A percentile compares a stretch with the other conserved stretches of the same genome.
Evolutionary conservation across 2,888 invertebrate genomes (phyloP).

Genomic region (Bellardia pandia): DNA sequence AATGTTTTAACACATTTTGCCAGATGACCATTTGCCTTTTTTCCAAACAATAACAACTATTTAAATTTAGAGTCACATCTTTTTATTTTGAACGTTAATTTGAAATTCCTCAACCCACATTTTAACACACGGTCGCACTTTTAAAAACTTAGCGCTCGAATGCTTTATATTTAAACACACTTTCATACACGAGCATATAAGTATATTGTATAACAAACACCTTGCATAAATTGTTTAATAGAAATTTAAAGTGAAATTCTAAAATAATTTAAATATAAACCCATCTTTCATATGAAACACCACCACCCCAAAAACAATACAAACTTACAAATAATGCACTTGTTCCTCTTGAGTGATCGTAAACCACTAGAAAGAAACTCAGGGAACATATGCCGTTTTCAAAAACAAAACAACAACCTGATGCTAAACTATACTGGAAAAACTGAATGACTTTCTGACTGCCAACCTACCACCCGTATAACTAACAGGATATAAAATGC

Average conservation of each 20-base stretch:
- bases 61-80: neutral
- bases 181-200: neutral
- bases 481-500: slow-evolving; percentile 62
- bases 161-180: slow-evolving; percentile 22
- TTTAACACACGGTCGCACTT: slow-evolving; percentile 13
- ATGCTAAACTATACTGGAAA: slow-evolving; percentile 53
- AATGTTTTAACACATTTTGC: neutral
- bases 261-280: slow-evolving; percentile 61
- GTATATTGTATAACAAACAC: slow-evolving; percentile 53
- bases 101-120: slow-evolving; percentile 37
- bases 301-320: slow-evolving; percentile 48
- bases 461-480: slow-evolving; percentile 54
- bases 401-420: slow-evolving; percentile 39
- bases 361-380: slow-evolving; percentile 52
- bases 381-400: slow-evolving; percentile 51
- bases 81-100: slow-evolving; percentile 15
- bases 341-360: slow-evolving; percentile 71
- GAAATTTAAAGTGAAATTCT: slow-evolving; percentile 34
- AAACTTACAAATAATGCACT: slow-evolving; percentile 52
- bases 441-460: slow-evolving; percentile 29
- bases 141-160: slow-evolving; percentile 52
- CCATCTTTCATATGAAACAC: slow-evolving; percentile 51
- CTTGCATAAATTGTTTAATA: slow-evolving; percentile 62
- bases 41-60: neutral
- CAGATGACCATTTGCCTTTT: slow-evolving; percentile 25